phyloP scores from a whole-genome alignment of 2,797 vertebrate genomes.

The Lophius americanus region DNA sequence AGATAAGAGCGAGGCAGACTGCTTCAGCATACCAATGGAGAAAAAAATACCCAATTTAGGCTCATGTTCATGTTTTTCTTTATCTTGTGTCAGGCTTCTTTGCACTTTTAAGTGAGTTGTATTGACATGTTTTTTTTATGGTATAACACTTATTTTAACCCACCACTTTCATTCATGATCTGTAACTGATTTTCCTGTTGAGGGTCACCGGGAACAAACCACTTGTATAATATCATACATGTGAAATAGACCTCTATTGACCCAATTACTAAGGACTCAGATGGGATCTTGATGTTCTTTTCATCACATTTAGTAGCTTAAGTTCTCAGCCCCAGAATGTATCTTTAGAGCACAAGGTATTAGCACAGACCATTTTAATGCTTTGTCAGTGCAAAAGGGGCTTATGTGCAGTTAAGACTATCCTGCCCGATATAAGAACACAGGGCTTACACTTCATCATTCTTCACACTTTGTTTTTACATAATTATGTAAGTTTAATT shows the following conservation, averaged over 20 bases:
- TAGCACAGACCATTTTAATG: slow-evolving; percentile 56
- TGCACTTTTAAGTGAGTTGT: slow-evolving; percentile 32
- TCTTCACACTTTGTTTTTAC: slow-evolving; percentile 36
- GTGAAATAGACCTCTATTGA: too few relatives aligned
- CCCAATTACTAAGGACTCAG: not conserved
- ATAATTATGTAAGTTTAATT: slow-evolving; percentile 16
- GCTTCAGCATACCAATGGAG: slow-evolving; percentile 59
- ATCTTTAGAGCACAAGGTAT: slow-evolving; percentile 60
- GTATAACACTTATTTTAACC: too few relatives aligned
- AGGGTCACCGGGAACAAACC: too few relatives aligned
- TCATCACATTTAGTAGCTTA: slow-evolving; percentile 53
- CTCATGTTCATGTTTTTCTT: slow-evolving; percentile 49
- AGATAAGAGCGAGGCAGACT: slow-evolving; percentile 55
- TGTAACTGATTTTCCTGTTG: too few relatives aligned
- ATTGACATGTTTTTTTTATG: slow-evolving; percentile 16
- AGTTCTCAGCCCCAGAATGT: slow-evolving; percentile 42
- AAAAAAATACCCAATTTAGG: slow-evolving; percentile 59
- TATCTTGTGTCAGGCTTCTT: slow-evolving; percentile 23
- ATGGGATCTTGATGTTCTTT: slow-evolving; percentile 49
- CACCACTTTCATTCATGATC: too few relatives aligned
- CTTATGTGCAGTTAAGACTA: slow-evolving; percentile 59
- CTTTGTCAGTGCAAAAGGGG: slow-evolving; percentile 51
- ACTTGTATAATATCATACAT: too few relatives aligned
- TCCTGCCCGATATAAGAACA: slow-evolving; percentile 54
- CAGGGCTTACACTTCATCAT: slow-evolving; percentile 42